Conservation (phyloP, 2,797 vertebrate genomes). For the Chanos chanos region DNA sequence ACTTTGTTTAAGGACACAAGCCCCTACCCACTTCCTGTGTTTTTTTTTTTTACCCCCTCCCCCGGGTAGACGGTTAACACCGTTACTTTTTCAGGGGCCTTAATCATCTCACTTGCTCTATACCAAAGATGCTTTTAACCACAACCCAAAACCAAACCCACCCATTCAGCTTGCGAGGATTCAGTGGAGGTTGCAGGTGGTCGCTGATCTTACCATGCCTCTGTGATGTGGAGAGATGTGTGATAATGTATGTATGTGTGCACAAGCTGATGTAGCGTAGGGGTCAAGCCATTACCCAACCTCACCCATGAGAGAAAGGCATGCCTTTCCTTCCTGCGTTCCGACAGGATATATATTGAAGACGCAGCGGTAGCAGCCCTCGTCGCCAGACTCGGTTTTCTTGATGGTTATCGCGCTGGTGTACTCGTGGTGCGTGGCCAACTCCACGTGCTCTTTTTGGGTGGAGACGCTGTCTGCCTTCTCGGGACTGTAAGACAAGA, state of each 20-base stretch:
- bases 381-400: slow-evolving; percentile 39
- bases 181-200: not conserved
- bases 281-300: not conserved
- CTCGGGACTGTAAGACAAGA: slow-evolving; percentile 57
- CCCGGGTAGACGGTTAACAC: too few species aligned
- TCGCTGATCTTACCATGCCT: too few species aligned
- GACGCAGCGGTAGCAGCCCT: slow-evolving; percentile 70
- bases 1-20: not conserved
- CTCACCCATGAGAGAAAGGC: slow-evolving; percentile 63
- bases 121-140: not conserved
- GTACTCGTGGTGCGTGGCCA: slow-evolving; percentile 32
- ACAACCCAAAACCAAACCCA: not conserved
- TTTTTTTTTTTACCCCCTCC: too few species aligned
- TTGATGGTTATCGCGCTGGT: slow-evolving; percentile 64
- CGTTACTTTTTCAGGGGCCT: too few species aligned
- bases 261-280: too few species aligned
- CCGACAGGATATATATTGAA: slow-evolving; percentile 68
- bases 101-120: not conserved
- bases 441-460: slow-evolving; percentile 44
- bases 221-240: too few species aligned
- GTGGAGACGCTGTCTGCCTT: not conserved
- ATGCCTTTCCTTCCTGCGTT: slow-evolving; percentile 53
- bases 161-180: not conserved
- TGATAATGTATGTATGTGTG: too few species aligned
- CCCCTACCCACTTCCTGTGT: slow-evolving; percentile 24